Base-by-base conservation (phyloP, 92 coral and sea anemone species). In the Blastomussa wellsi region DNA sequence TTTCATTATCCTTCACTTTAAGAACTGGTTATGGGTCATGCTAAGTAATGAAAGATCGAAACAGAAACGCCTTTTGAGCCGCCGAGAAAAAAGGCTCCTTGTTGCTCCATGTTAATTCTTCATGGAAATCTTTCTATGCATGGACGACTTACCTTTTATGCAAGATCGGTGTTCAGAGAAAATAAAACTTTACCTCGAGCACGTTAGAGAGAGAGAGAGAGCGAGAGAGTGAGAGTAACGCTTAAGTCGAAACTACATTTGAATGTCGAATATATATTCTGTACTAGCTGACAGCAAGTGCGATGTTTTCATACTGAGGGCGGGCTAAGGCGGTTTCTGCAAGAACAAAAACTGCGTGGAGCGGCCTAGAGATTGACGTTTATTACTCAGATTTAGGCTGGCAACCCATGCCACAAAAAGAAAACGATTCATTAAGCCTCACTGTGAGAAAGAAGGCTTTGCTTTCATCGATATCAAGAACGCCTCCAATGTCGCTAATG, bases 401-500 rank as follows among this genome's bases (percentile, higher is more conserved):
- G n/a, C 29, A 42, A 35, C 14, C 35, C 39, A 32, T 13, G 22
- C 31, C 52, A 42, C 35, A 48, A 44, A 24, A 52, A 67, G 36
- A 42, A 78, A 66, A 79, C 35, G 83, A 26, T 44, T 53, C 39
- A 39, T 41, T 64, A 64, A 66, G 29, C 52, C 73, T 13, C 42
- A 79, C 39, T 79, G 19, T 17, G 65, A 36, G 41, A 55, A 59
- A 47, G 20, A 70, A 47, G 60, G 32, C 39, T 79, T 79, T 79
- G 11, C 73, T 62, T 44, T 29, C 29, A 26, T 28, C 75, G 41
- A 64, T 44, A 24, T 1, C 51, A 60, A 31, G 60, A 62, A 41
- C 83, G 83, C 83, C 83, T 79, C 83, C 83, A 67, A 68, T 41
- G 19, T 42, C 24, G 14, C 24, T 26, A 52, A 64, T 79, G 83